Base-by-base conservation (phyloP, 2,888 invertebrate species). In the Pyrocoelia pectoralis region DNA sequence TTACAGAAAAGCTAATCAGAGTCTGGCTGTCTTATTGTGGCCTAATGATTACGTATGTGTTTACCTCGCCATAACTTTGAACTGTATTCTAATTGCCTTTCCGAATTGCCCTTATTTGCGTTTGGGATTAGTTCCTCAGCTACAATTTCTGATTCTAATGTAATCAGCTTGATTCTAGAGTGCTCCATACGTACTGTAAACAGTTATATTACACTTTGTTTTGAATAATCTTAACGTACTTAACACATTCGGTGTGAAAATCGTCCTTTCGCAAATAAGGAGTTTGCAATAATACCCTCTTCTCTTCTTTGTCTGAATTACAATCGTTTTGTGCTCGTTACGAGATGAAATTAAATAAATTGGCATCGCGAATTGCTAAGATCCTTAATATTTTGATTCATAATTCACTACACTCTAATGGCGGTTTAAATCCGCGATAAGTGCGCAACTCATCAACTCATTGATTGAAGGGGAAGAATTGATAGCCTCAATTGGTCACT, bases 1-100 rank as follows among this genome's bases (percentile, higher is more conserved):
- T 68, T 67, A 59, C 67, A 65, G 67, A 69, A 67, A 64, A 61
- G 68, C 68, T 69, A 69, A 67, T 69, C 67, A 65, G 63, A 58
- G 56, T 50, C 43, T 29, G 50, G 59, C 60, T 67, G 67, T 67
- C 67, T 67, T 67, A 67, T 56, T 67, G 56, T 63, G 53, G 43
- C 50, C 49, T 69, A 69, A 69, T 67, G 61, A 62, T 63, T 69
- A 69, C 61, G 57, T 67, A 69, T 64, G 64, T 60, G 64, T 65
- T 59, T 65, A 53, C 56, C 52, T 51, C 50, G 28, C 56, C 59
- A 65, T 65, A 59, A 60, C 56, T 60, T 56, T 55, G 43, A 51
- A 63, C 54, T 65, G 56, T 60, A 59, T 56, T 60, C 56, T 65
- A 65, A 65, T 65, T 65, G 56, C 60, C 55, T 60, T 59, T 48